Conservation (phyloP, 1,140 invertebrate genomes). For the Acyrthosiphon pisum region DNA sequence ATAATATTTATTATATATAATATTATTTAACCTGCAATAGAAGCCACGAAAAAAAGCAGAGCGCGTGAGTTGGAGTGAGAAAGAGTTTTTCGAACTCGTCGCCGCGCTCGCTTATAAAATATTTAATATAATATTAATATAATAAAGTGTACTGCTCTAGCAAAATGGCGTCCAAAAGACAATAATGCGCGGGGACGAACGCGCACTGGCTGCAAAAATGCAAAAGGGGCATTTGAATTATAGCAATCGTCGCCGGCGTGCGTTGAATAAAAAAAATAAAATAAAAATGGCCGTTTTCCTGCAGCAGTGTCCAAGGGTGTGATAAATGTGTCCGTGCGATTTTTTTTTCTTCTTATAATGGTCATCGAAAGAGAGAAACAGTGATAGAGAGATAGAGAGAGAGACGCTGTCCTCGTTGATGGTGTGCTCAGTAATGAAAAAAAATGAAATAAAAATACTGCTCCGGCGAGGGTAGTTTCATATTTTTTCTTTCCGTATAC, state of each 20-base stretch:
- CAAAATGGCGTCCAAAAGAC: constrained; percentile 49
- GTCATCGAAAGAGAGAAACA: background rate
- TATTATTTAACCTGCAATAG: background rate
- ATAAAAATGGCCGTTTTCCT: constrained; percentile 51
- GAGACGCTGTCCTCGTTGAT: background rate
- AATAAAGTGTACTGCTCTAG: background rate
- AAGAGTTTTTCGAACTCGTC: background rate
- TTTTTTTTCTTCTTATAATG: background rate
- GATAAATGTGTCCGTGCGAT: constrained; percentile 6
- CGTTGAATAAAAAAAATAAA: constrained; percentile 19
- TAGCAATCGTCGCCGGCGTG: constrained; percentile 15
- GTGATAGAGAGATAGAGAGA: background rate
- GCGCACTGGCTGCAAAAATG: constrained; percentile 1
- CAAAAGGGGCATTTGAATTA: constrained; percentile 53
- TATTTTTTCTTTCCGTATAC: background rate
- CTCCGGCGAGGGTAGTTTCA: background rate
- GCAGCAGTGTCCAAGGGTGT: constrained; percentile 23
- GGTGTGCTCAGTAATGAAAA: constrained; percentile 16
- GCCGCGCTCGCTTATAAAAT: background rate
- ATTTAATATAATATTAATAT: background rate
- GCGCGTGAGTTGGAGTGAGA: too few species aligned
- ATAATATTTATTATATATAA: background rate
- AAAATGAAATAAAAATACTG: background rate
- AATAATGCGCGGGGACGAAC: constrained; percentile 4
- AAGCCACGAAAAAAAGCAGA: background rate